Evolutionary conservation across 2,113 vertebrate genomes (phyloP), one percentile per base, ranked within the genome.

Genomic region (Hypocryptadius cinnamomeus): DNA sequence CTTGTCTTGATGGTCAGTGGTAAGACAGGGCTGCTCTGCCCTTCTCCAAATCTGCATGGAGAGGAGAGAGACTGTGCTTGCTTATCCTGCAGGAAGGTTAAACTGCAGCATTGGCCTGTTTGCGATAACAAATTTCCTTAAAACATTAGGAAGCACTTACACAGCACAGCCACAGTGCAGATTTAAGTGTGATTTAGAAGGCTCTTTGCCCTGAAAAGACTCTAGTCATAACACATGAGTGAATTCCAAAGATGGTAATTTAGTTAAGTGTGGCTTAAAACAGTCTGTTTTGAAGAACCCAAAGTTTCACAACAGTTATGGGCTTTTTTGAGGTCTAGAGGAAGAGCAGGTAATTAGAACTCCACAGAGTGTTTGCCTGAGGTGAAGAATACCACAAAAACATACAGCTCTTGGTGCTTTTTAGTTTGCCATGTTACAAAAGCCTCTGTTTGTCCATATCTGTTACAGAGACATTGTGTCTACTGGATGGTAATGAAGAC

Each of bases 311-410:
- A 87, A 83, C 20, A 83, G 79, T 73, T 85, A 73, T 1, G 30
- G 47, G 50, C 24, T 47, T 91, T 85, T 91, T 69, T 92, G 90
- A 95, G 73, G 87, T 82, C 81, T 88, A 60, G 65, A 81, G 73
- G 69, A 93, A 87, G 73, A 93, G 31, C 79, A 89, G 88, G 79
- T 87, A 91, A 91, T 92, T 85, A 94, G 76, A 93, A 95, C 87
- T 91, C 63, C 54, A 39, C 7, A 1, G 53, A 61, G 54, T 59
- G n/a, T 77, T 91, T 83, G 87, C 76, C 72, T 77, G 79, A 87
- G 79, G 89, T 6, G 12, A 84, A 78, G 44, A 79, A 78, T 78
- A 68, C 74, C 71, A 44, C 68, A 89, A 40, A 92, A 91, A 79
- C 37, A 28, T 13, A 40, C 21, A 79, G 64, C 71, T 91, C 68